Percentiles rank a stretch among this genome's conserved stretches.
Conservation (phyloP, 2,797 vertebrate genomes). For the Clamator glandarius region DNA sequence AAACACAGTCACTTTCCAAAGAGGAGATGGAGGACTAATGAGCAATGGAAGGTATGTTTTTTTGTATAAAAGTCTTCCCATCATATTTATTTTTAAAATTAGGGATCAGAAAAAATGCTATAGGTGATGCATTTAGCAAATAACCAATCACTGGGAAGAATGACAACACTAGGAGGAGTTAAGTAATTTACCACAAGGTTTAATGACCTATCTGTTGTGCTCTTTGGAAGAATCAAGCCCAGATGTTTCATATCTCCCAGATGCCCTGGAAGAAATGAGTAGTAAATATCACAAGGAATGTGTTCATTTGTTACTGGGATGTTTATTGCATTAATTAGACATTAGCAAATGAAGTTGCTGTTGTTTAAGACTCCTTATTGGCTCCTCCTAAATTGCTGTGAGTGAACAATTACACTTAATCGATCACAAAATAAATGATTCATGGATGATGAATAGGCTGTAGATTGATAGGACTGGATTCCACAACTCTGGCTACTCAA, state of each 20-base stretch:
- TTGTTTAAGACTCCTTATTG: constrained; percentile 93
- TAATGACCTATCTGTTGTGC: constrained; percentile 79
- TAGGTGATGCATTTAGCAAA: constrained; percentile 33
- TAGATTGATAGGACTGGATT: constrained; percentile 91
- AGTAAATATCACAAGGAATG: constrained; percentile 83
- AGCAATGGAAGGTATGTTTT: constrained; percentile 94
- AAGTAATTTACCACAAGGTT: constrained; percentile 69
- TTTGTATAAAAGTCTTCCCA: constrained; percentile 22
- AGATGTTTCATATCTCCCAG: constrained; percentile 89
- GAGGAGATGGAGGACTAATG: constrained; percentile 98
- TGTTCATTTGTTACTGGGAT: constrained; percentile 91
- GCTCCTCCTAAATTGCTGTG: constrained; percentile 92
- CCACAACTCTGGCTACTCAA: constrained; percentile 89
- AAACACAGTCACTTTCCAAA: constrained; percentile 95
- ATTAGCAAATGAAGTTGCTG: constrained; percentile 93
- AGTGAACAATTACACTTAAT: constrained; percentile 97
- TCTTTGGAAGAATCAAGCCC: constrained; percentile 81
- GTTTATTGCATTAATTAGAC: constrained; percentile 99
- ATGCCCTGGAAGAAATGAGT: constrained; percentile 81
- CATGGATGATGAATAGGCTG: constrained; percentile 96
- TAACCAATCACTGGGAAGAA: constrained; percentile 50
- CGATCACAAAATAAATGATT: constrained; percentile 99
- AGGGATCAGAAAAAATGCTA: constrained; percentile 21
- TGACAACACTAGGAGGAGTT: constrained; percentile 69
- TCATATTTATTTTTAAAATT: constrained; percentile 49